Evolutionary conservation across 2,797 vertebrate genomes (phyloP).

Genomic region (Periparus ater): DNA sequence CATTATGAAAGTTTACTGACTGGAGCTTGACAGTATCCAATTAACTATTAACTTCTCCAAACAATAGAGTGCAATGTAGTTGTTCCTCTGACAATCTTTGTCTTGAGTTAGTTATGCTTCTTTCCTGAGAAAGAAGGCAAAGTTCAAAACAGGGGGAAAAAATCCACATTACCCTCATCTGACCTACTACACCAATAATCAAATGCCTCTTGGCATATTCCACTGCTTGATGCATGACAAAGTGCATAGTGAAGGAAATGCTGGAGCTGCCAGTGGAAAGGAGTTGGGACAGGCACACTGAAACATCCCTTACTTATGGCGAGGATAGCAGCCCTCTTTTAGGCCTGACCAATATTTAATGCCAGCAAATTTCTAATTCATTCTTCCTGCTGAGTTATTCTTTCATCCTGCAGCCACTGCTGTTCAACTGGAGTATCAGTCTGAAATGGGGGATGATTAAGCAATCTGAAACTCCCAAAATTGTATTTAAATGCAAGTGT

Average conservation of each 20-base stretch:
- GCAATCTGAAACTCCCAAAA: not conserved
- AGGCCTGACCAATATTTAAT: not conserved
- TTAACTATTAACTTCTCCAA: constrained; percentile 6
- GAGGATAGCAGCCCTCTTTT: not conserved
- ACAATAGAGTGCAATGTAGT: not conserved
- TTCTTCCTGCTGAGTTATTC: not conserved
- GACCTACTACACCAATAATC: not conserved
- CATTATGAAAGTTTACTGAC: not conserved
- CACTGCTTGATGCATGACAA: not conserved
- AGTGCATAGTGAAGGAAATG: not conserved
- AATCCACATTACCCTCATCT: not conserved
- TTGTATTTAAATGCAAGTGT: not conserved
- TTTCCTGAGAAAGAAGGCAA: not conserved
- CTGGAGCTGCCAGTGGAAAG: not conserved
- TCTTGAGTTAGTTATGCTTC: not conserved
- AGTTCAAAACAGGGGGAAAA: not conserved
- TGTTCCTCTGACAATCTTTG: not conserved
- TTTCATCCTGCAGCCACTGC: not conserved
- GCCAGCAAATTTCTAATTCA: not conserved
- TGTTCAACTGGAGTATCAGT: not conserved
- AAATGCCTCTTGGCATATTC: not conserved
- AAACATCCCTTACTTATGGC: not conserved
- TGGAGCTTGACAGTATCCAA: not conserved
- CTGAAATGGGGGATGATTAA: not conserved
- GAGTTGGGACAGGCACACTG: not conserved